phyloP scores from a whole-genome alignment of 2,888 invertebrate species.

The Noctua fimbriata region DNA sequence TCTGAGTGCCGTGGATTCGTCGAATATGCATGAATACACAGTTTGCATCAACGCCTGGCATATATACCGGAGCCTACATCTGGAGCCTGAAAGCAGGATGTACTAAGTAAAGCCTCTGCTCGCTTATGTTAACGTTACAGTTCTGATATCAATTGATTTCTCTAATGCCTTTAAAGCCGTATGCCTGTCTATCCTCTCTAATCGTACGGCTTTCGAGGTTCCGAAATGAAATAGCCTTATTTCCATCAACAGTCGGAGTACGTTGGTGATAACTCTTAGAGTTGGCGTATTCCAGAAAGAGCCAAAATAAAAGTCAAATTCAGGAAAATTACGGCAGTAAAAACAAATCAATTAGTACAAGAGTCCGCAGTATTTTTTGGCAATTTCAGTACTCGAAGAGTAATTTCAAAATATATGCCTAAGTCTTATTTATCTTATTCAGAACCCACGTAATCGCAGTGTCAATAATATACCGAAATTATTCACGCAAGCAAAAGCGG shows the following conservation, averaged over 20 bases:
- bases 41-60: too few relatives aligned
- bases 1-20: too few relatives aligned
- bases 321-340: neutral
- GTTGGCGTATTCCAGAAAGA: neutral
- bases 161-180: neutral
- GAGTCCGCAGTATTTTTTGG: neutral
- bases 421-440: slow-evolving; percentile 30
- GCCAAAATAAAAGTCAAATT: neutral
- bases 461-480: slow-evolving; percentile 66
- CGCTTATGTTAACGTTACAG: neutral
- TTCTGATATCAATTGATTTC: neutral
- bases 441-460: slow-evolving; percentile 43
- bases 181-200: neutral
- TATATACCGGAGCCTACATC: too few relatives aligned
- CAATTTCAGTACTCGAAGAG: slow-evolving; percentile 2
- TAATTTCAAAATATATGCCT: neutral
- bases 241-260: neutral
- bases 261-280: neutral
- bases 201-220: neutral
- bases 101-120: neutral
- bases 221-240: neutral
- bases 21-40: too few relatives aligned
- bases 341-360: neutral
- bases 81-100: too few relatives aligned
- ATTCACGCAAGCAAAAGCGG: slow-evolving; percentile 68